Conservation (phyloP, 2,888 invertebrate species). For the Amblyjoppa fuscipennis region DNA sequence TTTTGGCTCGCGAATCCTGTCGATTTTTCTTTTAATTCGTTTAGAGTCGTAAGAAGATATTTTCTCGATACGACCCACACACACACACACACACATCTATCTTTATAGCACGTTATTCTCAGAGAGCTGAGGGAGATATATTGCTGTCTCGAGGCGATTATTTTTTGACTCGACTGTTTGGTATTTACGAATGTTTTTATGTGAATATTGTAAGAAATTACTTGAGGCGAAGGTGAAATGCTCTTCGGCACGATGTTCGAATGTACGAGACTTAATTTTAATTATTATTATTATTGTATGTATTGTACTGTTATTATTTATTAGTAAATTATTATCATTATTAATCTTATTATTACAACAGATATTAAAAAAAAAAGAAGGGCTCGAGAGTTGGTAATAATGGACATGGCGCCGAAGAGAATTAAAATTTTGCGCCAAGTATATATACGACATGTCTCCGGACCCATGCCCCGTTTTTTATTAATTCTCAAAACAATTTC, state of each 20-base stretch:
- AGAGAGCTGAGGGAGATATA: constrained; percentile 65
- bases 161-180: constrained; percentile 82
- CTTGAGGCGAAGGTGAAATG: constrained; percentile 46
- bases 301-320: not conserved
- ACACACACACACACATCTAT: constrained; percentile 4
- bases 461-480: constrained; percentile 76
- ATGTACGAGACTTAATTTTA: constrained; percentile 3
- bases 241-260: constrained; percentile 33
- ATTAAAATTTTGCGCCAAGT: constrained; percentile 26
- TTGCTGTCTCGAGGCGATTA: constrained; percentile 75
- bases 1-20: constrained; percentile 23
- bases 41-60: constrained; percentile 14
- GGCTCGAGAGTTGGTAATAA: not conserved
- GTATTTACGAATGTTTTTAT: constrained; percentile 79
- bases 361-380: constrained; percentile 59
- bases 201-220: constrained; percentile 77
- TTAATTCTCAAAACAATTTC: constrained; percentile 80
- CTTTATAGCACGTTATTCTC: constrained; percentile 55
- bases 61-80: not conserved
- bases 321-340: not conserved
- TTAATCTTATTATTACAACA: not conserved
- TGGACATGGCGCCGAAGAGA: constrained; percentile 10
- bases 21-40: constrained; percentile 15
- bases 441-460: constrained; percentile 41
- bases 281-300: constrained; percentile 23